Evolutionary conservation across 1,140 invertebrate species (phyloP).

Genomic region (Drosophila ficusphila): DNA sequence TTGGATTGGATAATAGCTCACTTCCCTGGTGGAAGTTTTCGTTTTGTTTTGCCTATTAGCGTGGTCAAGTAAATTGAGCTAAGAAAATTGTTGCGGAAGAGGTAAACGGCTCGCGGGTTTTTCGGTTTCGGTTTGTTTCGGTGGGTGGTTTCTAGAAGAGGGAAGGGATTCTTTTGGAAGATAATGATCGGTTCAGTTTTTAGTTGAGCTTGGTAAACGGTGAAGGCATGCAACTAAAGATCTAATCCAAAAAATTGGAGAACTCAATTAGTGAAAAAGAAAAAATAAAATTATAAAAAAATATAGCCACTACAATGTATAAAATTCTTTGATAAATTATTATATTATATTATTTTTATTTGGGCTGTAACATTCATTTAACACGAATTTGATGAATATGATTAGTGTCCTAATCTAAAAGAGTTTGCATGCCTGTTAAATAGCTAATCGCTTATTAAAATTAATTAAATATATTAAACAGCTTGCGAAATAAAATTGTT

Average conservation of each 20-base stretch:
- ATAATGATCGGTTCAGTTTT: slow-evolving; percentile 59
- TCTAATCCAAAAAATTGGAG: slow-evolving; percentile 4
- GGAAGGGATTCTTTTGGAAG: slow-evolving; percentile 11
- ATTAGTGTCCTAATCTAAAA: not conserved
- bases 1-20: slow-evolving; percentile 39
- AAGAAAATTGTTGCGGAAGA: slow-evolving; percentile 39
- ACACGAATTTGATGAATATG: not conserved
- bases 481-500: not conserved
- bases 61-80: slow-evolving; percentile 64
- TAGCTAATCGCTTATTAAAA: not conserved
- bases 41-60: slow-evolving; percentile 56
- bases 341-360: not conserved
- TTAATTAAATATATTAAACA: not conserved
- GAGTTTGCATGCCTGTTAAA: not conserved
- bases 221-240: slow-evolving; percentile 19
- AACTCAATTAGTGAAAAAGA: not conserved
- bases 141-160: slow-evolving; percentile 17
- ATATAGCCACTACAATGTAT: no score
- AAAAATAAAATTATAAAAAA: not conserved
- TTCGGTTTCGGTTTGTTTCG: slow-evolving; percentile 17
- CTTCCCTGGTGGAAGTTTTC: slow-evolving; percentile 47
- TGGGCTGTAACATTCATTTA: not conserved
- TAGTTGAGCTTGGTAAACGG: slow-evolving; percentile 53
- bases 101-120: slow-evolving; percentile 47
- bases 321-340: no score